A percentile compares a stretch with the other conserved stretches of the same genome.
These are phyloP conservation scores for Melanotaenia duboulayi DNA, from an alignment of 2,113 vertebrate genomes.

Conservation along the genomic window DNA sequence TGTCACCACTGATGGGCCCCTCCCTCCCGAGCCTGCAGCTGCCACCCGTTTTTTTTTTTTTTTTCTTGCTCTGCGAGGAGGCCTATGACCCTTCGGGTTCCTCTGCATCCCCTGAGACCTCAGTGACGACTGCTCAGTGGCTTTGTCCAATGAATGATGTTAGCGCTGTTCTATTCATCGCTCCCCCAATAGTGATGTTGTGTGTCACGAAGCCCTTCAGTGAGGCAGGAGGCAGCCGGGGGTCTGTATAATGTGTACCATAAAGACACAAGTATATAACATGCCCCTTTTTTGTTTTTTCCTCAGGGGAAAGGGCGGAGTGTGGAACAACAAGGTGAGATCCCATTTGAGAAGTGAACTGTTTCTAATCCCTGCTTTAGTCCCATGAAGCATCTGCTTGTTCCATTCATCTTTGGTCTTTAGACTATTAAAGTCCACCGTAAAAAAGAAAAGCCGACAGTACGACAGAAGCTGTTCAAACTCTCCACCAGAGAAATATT, in stretches of 20 bases:
- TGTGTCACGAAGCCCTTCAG: conserved; percentile 55
- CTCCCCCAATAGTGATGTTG: conserved; percentile 63
- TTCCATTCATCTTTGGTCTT: background rate
- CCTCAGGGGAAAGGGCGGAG: conserved; percentile 93
- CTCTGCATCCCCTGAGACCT: conserved; percentile 60
- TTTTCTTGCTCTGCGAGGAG: conserved; percentile 20
- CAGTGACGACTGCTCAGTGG: conserved; percentile 58
- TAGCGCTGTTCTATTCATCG: conserved; percentile 68
- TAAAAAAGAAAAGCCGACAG: background rate
- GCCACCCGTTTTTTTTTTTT: conserved; percentile 37
- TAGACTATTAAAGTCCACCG: background rate
- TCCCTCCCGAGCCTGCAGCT: conserved; percentile 36
- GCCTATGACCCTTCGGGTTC: conserved; percentile 57
- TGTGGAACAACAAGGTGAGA: conserved; percentile 97
- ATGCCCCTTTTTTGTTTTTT: conserved; percentile 43
- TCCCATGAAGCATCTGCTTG: conserved; percentile 12
- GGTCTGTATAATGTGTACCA: conserved; percentile 45
- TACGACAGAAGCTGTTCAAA: background rate
- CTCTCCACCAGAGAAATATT: background rate
- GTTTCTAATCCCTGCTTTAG: conserved; percentile 22
- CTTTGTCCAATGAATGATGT: conserved; percentile 67
- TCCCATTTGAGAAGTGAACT: conserved; percentile 15
- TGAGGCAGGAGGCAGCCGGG: conserved; percentile 36
- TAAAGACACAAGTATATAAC: conserved; percentile 58
- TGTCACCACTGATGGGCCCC: conserved; percentile 60